Evolutionary conservation across 2,797 vertebrate genomes (phyloP), one percentile per base, ranked within the genome.

Genomic region (Acridotheres tristis): DNA sequence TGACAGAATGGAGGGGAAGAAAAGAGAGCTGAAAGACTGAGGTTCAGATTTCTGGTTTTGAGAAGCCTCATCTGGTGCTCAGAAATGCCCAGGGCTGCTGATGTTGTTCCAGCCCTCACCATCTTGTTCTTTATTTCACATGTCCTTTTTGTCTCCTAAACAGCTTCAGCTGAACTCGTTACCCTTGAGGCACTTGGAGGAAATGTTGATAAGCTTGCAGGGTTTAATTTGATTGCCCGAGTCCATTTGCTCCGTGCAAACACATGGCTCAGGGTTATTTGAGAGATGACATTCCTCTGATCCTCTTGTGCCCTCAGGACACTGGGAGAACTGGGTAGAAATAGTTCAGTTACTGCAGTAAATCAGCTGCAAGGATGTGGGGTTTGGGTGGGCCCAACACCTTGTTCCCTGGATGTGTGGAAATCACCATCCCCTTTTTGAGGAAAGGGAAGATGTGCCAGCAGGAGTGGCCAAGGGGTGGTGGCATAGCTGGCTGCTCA

Each of bases 181-280:
- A 63, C 67, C 85, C 86, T 48, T 36, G 66, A 94, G 77, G 88
- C 76, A 48, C 80, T 84, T 48, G 80, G 71, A 89, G 91, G 91
- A 95, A 87, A 92, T n/a, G 63, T 53, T 88, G 92, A 93, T 85
- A 87, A 90, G 89, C 71, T 89, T 47, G 15, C 36, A 63, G 66
- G n/a, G 45, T 81, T 91, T 91, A 69, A 86, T 93, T 86, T 53
- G 83, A 91, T 96, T 94, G 59, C 5, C 3, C 3, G 59, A 67
- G 59, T 51, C 79, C 61, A 17, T 91, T 91, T 65, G 50, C 30
- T 85, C 59, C 0, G 1, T 77, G 71, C 15, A 20, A 92, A 54
- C 79, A 50, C 61, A 69, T 34, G 47, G 48, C 59, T 84, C 0
- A 0, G 5, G 57, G 48, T 88, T 82, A 73, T 51, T 94, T 79